These are phyloP conservation scores for Zhuqinia jingwanae DNA, from an alignment of 2,888 invertebrate genomes.

Conservation along the genomic window DNA sequence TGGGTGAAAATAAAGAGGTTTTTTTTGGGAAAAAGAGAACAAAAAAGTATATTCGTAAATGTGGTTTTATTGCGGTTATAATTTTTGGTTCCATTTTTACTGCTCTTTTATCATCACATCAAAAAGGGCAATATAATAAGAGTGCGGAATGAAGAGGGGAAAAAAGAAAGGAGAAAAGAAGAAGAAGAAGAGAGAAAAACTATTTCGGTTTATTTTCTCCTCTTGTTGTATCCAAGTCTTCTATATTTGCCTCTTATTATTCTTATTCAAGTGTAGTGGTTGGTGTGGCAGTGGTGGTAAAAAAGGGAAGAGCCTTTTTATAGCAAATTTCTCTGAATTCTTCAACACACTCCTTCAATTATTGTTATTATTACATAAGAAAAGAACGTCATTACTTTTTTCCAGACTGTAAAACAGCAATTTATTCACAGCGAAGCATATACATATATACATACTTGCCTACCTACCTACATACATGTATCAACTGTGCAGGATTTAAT, in stretches of 20 bases:
- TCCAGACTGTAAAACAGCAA: background rate
- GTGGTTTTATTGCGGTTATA: slow-evolving; percentile 72
- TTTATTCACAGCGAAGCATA: background rate
- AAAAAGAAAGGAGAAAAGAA: background rate
- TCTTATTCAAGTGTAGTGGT: too few species aligned
- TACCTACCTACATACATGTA: too few species aligned
- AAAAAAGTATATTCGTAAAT: slow-evolving; percentile 57
- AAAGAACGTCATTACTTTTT: slow-evolving; percentile 7
- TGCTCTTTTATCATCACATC: slow-evolving; percentile 68
- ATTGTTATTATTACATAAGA: slow-evolving; percentile 30
- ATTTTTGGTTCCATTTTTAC: slow-evolving; percentile 69
- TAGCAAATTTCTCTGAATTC: too few species aligned
- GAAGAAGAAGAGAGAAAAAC: slow-evolving; percentile 30
- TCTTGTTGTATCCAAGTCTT: slow-evolving; percentile 32
- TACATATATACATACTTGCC: background rate
- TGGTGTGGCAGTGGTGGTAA: too few species aligned
- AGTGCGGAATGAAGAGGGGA: slow-evolving; percentile 37
- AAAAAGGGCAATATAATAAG: slow-evolving; percentile 52
- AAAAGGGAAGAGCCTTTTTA: too few species aligned
- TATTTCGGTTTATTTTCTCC: slow-evolving; percentile 38
- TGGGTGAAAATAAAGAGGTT: slow-evolving; percentile 17
- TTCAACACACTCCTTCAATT: too few species aligned
- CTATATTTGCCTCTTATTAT: too few species aligned
- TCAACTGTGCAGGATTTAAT: too few species aligned
- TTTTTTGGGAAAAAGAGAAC: slow-evolving; percentile 14